A percentile compares a stretch with the other conserved stretches of the same genome.
phyloP scores from a whole-genome alignment of 2,113 vertebrate genomes.

The Spermophilus dauricus region DNA sequence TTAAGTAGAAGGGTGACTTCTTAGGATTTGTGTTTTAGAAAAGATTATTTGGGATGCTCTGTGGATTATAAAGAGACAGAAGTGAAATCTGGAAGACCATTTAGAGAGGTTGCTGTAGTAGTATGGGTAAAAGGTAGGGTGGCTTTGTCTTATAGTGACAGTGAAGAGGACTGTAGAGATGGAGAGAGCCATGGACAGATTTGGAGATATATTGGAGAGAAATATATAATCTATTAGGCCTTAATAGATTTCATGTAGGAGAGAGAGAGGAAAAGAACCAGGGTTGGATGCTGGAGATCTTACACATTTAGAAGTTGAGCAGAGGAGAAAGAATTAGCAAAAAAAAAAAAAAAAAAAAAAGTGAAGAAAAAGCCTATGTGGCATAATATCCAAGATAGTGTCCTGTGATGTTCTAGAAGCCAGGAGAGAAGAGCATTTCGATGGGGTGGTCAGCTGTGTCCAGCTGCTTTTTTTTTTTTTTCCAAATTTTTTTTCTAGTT shows the following conservation, averaged over 20 bases:
- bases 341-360: too few species aligned
- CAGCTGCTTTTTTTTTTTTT: neutral
- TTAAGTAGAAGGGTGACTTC: neutral
- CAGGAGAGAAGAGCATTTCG: neutral
- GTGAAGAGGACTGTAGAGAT: neutral
- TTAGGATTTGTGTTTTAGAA: constrained; percentile 10
- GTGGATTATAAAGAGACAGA: neutral
- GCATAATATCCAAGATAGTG: neutral
- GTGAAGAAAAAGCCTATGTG: neutral
- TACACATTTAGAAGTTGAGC: neutral
- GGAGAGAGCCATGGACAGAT: neutral
- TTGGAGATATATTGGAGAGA: neutral
- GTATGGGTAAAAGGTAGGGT: neutral
- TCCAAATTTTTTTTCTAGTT: too few species aligned
- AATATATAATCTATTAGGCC: neutral
- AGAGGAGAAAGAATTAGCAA: neutral
- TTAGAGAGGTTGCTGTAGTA: neutral
- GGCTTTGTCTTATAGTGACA: neutral
- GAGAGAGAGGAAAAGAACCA: neutral
- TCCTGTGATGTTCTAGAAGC: neutral
- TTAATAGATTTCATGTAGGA: neutral
- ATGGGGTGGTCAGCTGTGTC: neutral
- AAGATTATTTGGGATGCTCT: neutral
- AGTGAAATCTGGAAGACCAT: constrained; percentile 1
- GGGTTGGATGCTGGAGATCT: neutral